Evolutionary conservation across 2,797 vertebrate genomes (phyloP).

Genomic region (Xerus rutilus): DNA sequence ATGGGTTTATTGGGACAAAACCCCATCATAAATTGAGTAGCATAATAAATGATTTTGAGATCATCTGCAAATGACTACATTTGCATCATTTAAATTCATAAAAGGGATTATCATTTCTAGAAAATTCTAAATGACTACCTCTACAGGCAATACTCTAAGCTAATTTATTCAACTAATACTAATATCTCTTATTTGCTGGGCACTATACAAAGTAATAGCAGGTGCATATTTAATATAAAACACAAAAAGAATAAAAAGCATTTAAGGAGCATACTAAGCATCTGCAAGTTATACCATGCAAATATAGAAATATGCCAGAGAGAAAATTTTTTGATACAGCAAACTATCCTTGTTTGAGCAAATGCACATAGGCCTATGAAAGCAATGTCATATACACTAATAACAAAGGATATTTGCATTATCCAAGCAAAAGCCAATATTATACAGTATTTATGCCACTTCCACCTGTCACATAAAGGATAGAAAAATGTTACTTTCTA

Average conservation of each 20-base stretch:
- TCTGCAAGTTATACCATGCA: not conserved
- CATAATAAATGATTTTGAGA: constrained; percentile 46
- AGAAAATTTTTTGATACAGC: not conserved
- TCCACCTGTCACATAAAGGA: not conserved
- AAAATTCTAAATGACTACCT: constrained; percentile 28
- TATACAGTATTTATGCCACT: not conserved
- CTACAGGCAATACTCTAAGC: not conserved
- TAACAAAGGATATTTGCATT: constrained; percentile 2
- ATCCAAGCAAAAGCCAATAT: constrained; percentile 30
- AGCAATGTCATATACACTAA: not conserved
- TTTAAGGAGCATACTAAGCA: not conserved
- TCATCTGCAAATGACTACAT: constrained; percentile 21
- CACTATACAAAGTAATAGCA: not conserved
- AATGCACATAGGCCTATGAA: constrained; percentile 3
- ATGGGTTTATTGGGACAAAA: not conserved
- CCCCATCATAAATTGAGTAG: not conserved
- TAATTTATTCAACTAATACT: not conserved
- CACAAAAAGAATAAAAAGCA: constrained; percentile 10
- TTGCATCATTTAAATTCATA: constrained; percentile 37
- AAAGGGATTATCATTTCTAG: constrained; percentile 9
- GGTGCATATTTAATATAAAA: constrained; percentile 48
- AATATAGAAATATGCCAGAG: not conserved
- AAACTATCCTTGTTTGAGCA: constrained; percentile 14
- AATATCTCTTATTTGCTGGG: constrained; percentile 17
- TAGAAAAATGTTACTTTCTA: constrained; percentile 37